Conservation (phyloP, 2,888 invertebrate genomes). For the Stramonita haemastoma region DNA sequence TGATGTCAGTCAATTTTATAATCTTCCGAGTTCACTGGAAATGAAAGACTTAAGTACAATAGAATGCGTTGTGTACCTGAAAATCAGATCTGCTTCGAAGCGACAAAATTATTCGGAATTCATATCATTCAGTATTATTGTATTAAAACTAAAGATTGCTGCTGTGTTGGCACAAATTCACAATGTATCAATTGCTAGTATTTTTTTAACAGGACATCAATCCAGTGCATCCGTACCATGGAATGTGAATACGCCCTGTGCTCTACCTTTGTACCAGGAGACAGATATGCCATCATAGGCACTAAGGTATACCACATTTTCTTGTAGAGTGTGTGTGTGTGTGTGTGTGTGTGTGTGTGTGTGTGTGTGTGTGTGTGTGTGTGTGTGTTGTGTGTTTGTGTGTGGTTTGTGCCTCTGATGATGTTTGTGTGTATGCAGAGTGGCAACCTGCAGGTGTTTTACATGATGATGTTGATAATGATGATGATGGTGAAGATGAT, state of each 20-base stretch:
- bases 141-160: too few species aligned
- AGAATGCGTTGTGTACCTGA: too few species aligned
- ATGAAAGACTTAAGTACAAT: too few species aligned
- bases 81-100: too few species aligned
- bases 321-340: not conserved
- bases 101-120: too few species aligned
- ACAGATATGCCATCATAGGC: slow-evolving; percentile 92
- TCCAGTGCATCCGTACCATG: slow-evolving; percentile 86
- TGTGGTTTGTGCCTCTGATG: not conserved
- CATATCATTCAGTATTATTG: too few species aligned
- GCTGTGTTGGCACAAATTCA: too few species aligned
- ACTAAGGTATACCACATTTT: slow-evolving; percentile 81
- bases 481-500: not conserved
- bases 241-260: slow-evolving; percentile 85
- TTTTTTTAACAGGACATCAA: slow-evolving; percentile 64
- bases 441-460: not conserved
- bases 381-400: slow-evolving; percentile 83
- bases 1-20: too few species aligned
- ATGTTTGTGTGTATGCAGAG: not conserved
- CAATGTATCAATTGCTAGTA: too few species aligned
- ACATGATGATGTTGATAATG: not conserved
- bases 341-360: not conserved
- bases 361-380: too few species aligned
- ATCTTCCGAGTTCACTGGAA: too few species aligned
- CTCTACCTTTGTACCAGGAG: slow-evolving; percentile 90